Evolutionary conservation across 2,797 vertebrate genomes (phyloP), one percentile per base, ranked within the genome.

Genomic region (Sus cebifrons): DNA sequence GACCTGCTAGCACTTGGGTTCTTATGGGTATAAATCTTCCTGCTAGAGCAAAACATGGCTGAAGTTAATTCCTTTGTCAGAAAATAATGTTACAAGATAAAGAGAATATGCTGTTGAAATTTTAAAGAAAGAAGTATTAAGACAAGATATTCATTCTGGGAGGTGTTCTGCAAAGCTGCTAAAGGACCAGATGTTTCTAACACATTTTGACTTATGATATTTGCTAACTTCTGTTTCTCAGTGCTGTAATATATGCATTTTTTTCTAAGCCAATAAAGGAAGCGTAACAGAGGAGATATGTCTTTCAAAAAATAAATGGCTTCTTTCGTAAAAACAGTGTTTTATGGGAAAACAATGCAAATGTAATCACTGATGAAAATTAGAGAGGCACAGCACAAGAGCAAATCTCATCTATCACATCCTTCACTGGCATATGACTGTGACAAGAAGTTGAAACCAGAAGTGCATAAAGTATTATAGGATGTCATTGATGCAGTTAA

Each of bases 331-430:
- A 92, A 91, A 96, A 70, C 2, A 64, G 32, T 16, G 3, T 65
- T 86, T 82, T 70, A 54, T 91, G 75, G 32, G 14, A 64, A 95
- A 94, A 82, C 18, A 73, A 73, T 87, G 36, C 82, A 91, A 81
- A 95, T 78, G 49, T 52, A 85, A 86, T 86, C 73, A 91, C 56
- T 93, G 54, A 74, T 91, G 77, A 91, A 78, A 92, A 88, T 85
- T 91, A 85, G 49, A 88, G n/a, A 67, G n/a, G 20, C 49, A 3
- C 49, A 25, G 1, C 16, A 12, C 17, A 75, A 75, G n/a, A 92
- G 32, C 25, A 17, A 91, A 25, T 81, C 40, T 87, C 36, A 89
- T 70, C 21, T 9, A 18, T 73, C 58, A 89, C 40, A 15, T 21
- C 29, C n/a, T 29, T 93, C 54, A 52, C 21, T 75, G 93, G 62